These are phyloP conservation scores for Mycetomoellerius zeteki DNA, from an alignment of 1,140 invertebrate genomes.

Conservation along the genomic window DNA sequence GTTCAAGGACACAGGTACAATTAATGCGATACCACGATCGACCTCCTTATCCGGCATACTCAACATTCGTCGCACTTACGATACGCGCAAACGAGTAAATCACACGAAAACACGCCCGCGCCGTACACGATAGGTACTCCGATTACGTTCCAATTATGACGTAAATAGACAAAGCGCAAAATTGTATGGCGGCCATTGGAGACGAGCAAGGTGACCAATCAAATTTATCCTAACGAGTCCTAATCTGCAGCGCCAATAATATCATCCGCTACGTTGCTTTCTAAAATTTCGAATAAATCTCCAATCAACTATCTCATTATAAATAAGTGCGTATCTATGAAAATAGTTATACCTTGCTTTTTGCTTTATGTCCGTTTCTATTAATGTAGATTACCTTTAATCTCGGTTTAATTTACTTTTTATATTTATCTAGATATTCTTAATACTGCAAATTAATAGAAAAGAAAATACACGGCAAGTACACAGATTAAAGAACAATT, in stretches of 20 bases:
- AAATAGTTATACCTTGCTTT: too few relatives aligned
- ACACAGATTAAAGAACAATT: too few relatives aligned
- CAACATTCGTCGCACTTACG: neutral
- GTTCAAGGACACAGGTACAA: neutral
- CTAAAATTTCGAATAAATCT: neutral
- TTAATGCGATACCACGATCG: neutral
- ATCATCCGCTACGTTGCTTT: neutral
- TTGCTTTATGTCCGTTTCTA: too few relatives aligned
- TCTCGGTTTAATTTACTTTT: too few relatives aligned
- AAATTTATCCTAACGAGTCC: too few relatives aligned
- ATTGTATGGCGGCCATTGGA: neutral
- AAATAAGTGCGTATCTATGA: too few relatives aligned
- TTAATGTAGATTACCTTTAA: too few relatives aligned
- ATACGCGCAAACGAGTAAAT: neutral
- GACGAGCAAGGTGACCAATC: too few relatives aligned
- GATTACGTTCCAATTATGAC: neutral
- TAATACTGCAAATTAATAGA: too few relatives aligned
- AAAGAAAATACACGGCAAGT: too few relatives aligned
- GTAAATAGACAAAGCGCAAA: neutral
- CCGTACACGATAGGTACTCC: neutral
- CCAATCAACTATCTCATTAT: too few relatives aligned
- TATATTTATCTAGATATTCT: too few relatives aligned
- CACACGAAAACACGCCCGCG: neutral
- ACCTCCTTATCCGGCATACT: neutral
- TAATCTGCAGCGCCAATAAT: neutral